Base-by-base conservation (phyloP, 2,888 invertebrate genomes). In the Encarsia formosa region DNA sequence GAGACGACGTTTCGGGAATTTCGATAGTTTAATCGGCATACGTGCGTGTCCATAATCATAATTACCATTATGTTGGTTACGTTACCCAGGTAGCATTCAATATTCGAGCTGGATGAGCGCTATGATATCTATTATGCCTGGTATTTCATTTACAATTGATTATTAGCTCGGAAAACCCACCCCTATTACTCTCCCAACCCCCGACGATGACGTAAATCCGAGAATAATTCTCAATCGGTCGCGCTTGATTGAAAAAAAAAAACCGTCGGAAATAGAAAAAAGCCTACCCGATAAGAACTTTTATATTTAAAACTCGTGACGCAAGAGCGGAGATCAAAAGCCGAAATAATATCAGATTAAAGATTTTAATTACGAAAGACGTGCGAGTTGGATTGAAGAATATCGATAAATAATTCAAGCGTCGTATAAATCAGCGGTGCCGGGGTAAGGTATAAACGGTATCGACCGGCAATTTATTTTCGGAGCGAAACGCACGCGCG, bases 91-190 rank as follows among this genome's bases (percentile, higher is more conserved):
- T 4, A 18, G 29, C 35, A 50, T 54, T 50, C 47, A 46, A 54
- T 54, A 54, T 54, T 54, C 46, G 19, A 37, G 3, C 22, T 40
- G 11, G 5, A 22, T 6, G 31, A 19, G 18, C 6, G 26, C 11
- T 4, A 16, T 39, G 35, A 35, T 47, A 51, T 43, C 43, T 35
- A 54, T 48, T 54, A 54, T 54, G 47, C 50, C n/a, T n/a, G n/a
- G 44, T 35, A 26, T 35, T 54, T 48, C 48, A 44, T 55, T 55
- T 55, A 37, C 43, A 51, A 55, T 47, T 51, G 44, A 49, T 55
- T 55, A 51, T 44, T 48, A 26, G 39, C n/a, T 35, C 26, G n/a
- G n/a, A n/a, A n/a, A n/a, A n/a, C n/a, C n/a, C n/a, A n/a, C n/a
- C n/a, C n/a, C n/a, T n/a, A n/a, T n/a, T n/a, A n/a, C n/a, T n/a